Evolutionary conservation across 2,888 invertebrate genomes (phyloP), one percentile per base, ranked within the genome.

Genomic region (Helicoverpa assulta): DNA sequence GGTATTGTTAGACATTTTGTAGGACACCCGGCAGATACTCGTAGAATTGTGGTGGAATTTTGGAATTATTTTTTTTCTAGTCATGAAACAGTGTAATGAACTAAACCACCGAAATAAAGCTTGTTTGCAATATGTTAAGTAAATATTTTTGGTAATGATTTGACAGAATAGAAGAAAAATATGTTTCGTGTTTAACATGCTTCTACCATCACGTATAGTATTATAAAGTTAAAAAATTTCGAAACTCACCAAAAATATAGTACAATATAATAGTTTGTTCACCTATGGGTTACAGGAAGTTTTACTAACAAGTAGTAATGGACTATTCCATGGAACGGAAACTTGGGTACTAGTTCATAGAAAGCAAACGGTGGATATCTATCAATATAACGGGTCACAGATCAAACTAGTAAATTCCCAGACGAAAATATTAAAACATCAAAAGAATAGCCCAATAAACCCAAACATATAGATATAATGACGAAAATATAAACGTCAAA

Each of bases 1-100:
- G 29, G 29, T 54, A 29, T 74, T 63, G 69, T 56, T 18, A 67
- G 47, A 66, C 61, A 59, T 52, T 75, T 56, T 75, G 55, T 62
- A 52, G 55, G 26, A 43, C 62, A 74, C 51, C 40, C 21, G n/a
- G 21, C 19, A 52, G 47, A 62, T 18, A n/a, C 33, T 53, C 43
- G 51, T 59, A 55, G 21, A 67, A 56, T 57, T 57, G 62, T 40
- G 51, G 19, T 47, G 19, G 40, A 37, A 76, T 16, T n/a, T 47
- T 8, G 16, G 4, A 33, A 50, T 16, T 10, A 43, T 33, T 21
- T 68, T 67, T 33, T 33, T 33, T 33, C 33, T 33, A 33, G 8
- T 33, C 4, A 7, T 33, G 33, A 33, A 33, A 33, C 8, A 33
- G 1, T 26, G 26, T 4, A 26, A 26, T 26, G 26, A n/a, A n/a